These are phyloP conservation scores for Passer montanus DNA, from an alignment of 2,113 vertebrate species.

Conservation along the genomic window DNA sequence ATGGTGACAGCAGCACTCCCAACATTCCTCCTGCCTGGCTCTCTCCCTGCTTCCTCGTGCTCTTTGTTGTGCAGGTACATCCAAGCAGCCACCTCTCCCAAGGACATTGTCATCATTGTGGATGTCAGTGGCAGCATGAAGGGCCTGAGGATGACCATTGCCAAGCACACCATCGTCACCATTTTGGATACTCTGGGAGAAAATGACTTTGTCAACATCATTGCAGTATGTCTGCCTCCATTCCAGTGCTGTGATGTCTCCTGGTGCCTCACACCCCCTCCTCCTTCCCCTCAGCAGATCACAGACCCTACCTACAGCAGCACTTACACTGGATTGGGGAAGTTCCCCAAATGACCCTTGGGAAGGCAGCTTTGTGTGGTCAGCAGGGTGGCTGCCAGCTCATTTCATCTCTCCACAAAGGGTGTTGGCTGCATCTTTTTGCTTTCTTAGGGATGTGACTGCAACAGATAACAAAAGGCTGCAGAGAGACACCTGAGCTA, in stretches of 20 bases:
- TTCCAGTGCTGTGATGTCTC: neutral
- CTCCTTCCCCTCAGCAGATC: neutral
- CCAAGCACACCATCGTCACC: slow-evolving; percentile 92
- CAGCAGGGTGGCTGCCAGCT: neutral
- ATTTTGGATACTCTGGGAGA: slow-evolving; percentile 95
- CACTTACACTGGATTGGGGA: neutral
- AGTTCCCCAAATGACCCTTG: neutral
- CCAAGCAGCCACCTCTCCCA: slow-evolving; percentile 94
- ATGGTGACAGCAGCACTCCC: rapidly evolving
- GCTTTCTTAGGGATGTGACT: neutral
- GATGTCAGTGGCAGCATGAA: slow-evolving; percentile 98
- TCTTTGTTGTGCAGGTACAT: slow-evolving; percentile 84
- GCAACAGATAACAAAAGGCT: neutral
- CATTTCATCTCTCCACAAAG: neutral
- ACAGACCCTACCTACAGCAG: neutral
- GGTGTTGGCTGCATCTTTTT: neutral
- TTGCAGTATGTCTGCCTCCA: slow-evolving; percentile 77
- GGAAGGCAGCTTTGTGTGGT: neutral
- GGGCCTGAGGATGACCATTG: slow-evolving; percentile 89
- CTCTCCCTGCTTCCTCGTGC: neutral
- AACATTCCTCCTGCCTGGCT: neutral
- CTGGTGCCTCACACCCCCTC: neutral
- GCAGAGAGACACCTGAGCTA: neutral
- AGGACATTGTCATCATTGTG: slow-evolving; percentile 91
- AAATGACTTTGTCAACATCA: slow-evolving; percentile 96